Conservation (phyloP, 1,140 invertebrate species). For the Zaprionus kolodkinae region DNA sequence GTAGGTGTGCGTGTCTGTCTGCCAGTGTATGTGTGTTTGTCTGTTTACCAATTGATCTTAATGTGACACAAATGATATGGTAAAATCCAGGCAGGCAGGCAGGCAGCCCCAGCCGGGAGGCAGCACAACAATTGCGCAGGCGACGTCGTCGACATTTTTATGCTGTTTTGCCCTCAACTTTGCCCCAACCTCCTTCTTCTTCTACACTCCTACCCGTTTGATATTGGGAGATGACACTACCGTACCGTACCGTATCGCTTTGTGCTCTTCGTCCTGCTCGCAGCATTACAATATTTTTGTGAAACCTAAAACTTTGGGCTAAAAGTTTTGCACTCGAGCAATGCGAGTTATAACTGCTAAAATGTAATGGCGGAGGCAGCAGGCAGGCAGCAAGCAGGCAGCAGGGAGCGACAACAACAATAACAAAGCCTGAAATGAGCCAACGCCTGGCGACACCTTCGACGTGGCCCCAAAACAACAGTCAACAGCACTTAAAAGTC, state of each 20-base stretch:
- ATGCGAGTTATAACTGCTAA: constrained; percentile 47
- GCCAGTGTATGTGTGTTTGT: constrained; percentile 34
- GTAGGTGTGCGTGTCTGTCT: constrained; percentile 3
- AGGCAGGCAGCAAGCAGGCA: constrained; percentile 11
- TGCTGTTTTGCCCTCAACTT: constrained; percentile 64
- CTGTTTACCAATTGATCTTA: constrained; percentile 84
- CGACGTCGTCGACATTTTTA: constrained; percentile 70
- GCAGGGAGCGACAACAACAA: constrained; percentile 34
- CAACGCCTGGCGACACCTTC: constrained; percentile 77
- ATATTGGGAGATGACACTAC: too few relatives aligned
- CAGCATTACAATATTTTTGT: constrained; percentile 77
- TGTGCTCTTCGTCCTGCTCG: constrained; percentile 23
- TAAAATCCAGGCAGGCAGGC: constrained; percentile 71
- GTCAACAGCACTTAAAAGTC: constrained; percentile 82
- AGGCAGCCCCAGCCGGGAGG: constrained; percentile 33
- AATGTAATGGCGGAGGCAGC: constrained; percentile 33
- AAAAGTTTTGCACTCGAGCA: constrained; percentile 57
- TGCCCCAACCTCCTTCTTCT: not conserved
- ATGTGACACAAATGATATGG: constrained; percentile 84
- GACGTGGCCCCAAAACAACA: constrained; percentile 77
- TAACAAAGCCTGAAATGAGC: constrained; percentile 51
- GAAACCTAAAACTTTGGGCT: constrained; percentile 68
- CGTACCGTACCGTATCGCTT: not conserved
- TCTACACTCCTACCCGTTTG: not conserved
- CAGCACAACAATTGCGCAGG: constrained; percentile 53